Evolutionary conservation across 1,140 invertebrate genomes (phyloP).

Genomic region (Triops longicaudatus): DNA sequence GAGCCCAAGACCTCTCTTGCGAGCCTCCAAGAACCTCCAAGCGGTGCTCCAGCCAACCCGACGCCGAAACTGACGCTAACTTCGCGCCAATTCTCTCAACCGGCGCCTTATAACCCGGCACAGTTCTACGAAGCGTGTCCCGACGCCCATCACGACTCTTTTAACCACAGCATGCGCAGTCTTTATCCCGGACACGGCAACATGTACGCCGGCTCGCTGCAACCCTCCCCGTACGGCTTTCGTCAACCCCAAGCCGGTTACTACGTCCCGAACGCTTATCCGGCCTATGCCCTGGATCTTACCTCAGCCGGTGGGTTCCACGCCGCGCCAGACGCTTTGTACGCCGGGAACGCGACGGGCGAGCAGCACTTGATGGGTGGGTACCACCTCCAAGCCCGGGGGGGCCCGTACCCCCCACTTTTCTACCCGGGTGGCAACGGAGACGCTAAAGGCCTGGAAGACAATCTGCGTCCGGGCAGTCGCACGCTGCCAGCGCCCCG

Average conservation of each 20-base stretch:
- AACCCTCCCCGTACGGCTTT: neutral
- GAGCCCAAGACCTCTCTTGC: neutral
- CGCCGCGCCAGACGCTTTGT: neutral
- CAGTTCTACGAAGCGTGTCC: neutral
- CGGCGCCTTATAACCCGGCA: neutral
- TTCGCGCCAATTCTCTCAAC: neutral
- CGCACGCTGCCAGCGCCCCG: slow-evolving; percentile 37
- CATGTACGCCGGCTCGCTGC: neutral
- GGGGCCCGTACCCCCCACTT: neutral
- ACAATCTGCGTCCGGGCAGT: slow-evolving; percentile 2
- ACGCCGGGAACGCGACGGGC: neutral
- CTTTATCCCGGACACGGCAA: neutral
- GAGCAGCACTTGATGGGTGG: neutral
- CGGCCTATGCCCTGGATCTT: neutral
- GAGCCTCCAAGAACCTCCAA: neutral
- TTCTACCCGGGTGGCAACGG: neutral
- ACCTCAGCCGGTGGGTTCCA: neutral
- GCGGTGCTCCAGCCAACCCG: slow-evolving; percentile 19
- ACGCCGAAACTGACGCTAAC: neutral
- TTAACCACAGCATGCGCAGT: neutral
- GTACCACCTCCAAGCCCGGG: neutral
- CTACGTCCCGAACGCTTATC: neutral
- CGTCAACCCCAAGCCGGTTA: neutral
- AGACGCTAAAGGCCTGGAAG: neutral
- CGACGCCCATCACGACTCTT: neutral